Evolutionary conservation across 2,888 invertebrate genomes (phyloP), one percentile per base, ranked within the genome.

Genomic region (Toxonevra muliebris): DNA sequence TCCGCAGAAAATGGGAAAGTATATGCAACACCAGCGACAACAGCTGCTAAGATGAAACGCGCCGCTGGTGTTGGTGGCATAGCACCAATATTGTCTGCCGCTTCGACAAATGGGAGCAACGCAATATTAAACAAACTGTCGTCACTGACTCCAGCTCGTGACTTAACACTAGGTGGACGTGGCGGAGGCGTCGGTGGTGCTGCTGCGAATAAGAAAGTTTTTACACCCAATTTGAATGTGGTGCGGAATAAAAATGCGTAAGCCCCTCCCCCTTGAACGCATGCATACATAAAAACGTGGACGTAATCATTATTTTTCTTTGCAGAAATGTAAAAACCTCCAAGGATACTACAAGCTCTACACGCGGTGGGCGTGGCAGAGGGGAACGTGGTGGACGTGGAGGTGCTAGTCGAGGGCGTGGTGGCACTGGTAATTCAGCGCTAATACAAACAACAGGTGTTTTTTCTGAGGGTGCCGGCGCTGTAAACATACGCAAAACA

Each of bases 171-270:
- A 4, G 89, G 89, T 13, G 88, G 83, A 11, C 76, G 80, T n/a
- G 83, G 82, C 3, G 76, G 78, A 4, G 80, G 78, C 2, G 74
- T 72, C 0, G 65, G 73, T 4, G 71, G 71, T 9, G 69, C 72
- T 30, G 69, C 68, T n/a, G 65, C 71, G 0, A 86, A 83, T 72
- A 89, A 89, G 80, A 89, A 89, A 79, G 87, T 89, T 1, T 90
- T 89, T 73, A 85, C 86, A 1, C 90, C 90, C 7, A 90, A 90
- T 77, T 82, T 90, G 61, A 89, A 89, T 78, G 89, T 88, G 0
- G 84, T 88, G 62, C 86, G 90, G 63, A 89, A 89, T 78, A 90
- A 89, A 79, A 89, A 87, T 75, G 70, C 79, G 85, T 85, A 73
- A 83, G 84, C 78, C 45, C 45, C 3, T n/a, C 4, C 30, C 7